Evolutionary conservation across 2,797 vertebrate genomes (phyloP), one percentile per base, ranked within the genome.

Genomic region (Miichthys miiuy): DNA sequence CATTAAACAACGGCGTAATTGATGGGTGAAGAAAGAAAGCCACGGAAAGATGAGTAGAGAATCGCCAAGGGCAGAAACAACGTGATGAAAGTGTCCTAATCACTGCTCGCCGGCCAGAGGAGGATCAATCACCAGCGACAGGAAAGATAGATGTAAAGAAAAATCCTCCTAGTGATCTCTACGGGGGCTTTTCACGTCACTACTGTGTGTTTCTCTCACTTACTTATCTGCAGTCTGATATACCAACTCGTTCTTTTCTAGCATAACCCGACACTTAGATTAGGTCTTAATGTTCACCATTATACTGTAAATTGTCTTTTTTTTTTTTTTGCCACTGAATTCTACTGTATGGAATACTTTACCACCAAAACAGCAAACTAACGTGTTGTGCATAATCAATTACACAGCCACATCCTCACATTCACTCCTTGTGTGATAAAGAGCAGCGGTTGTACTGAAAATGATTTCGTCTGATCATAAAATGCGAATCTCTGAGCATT

Each of bases 41-140:
- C 12, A 67, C 75, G 48, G 48, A 21, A 64, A 77, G 61, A 68
- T 65, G 64, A 62, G 68, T 69, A 44, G 30, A 77, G 76, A 80
- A 80, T 76, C 9, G 81, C 86, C 89, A 90, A 90, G 89, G 90
- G 66, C 82, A 83, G 63, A 78, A 69, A 76, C 73, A 77, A 83
- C 65, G 79, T 78, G 82, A 87, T 82, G 77, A 90, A 89, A 90
- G 80, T 78, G 77, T 81, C 75, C 81, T 85, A 84, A 90, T 88
- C 88, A 82, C 80, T 80, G 79, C 62, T 83, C 64, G 68, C 51
- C 30, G 57, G 77, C 42, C 30, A 52, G 38, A 72, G 67, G 71
- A 55, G 81, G 81, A 93, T 93, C 85, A 85, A 87, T 91, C 79
- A 74, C 18, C 48, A 64, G 69, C 14, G 27, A 85, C 75, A 81